These are phyloP conservation scores for Philaenus spumarius DNA, from an alignment of 1,140 invertebrate species.

Conservation along the genomic window DNA sequence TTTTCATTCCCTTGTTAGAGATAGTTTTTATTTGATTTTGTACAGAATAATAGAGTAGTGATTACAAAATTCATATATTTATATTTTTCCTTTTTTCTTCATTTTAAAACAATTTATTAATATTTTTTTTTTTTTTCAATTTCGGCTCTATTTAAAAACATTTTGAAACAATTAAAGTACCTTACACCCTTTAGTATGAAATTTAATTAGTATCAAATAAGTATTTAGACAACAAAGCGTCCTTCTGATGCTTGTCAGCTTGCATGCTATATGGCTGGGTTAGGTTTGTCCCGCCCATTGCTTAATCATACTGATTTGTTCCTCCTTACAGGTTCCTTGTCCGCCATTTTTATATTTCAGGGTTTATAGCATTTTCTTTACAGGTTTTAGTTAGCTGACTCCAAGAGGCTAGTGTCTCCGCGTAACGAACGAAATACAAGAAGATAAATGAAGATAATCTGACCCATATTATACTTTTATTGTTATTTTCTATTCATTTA, in stretches of 20 bases:
- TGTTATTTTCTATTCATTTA: too few species aligned
- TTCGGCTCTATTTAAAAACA: background rate
- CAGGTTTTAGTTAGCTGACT: constrained; percentile 6
- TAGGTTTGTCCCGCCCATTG: background rate
- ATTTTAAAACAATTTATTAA: background rate
- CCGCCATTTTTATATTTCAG: constrained; percentile 6
- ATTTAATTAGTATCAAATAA: background rate
- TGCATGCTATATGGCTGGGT: background rate
- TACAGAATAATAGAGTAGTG: background rate
- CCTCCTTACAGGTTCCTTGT: background rate
- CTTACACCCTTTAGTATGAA: background rate
- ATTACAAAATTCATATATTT: background rate
- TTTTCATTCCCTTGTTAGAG: constrained; percentile 2
- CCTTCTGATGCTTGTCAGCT: background rate
- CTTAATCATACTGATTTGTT: background rate
- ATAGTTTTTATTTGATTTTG: background rate
- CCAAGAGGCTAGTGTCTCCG: too few species aligned
- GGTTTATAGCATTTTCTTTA: constrained; percentile 21
- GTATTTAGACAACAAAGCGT: background rate
- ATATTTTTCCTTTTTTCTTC: background rate
- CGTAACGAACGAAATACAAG: too few species aligned
- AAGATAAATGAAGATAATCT: too few species aligned
- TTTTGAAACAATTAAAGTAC: background rate
- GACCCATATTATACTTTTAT: too few species aligned
- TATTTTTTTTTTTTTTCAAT: background rate